Evolutionary conservation across 2,113 vertebrate genomes (phyloP), one percentile per base, ranked within the genome.

Genomic region (Nicator chloris): DNA sequence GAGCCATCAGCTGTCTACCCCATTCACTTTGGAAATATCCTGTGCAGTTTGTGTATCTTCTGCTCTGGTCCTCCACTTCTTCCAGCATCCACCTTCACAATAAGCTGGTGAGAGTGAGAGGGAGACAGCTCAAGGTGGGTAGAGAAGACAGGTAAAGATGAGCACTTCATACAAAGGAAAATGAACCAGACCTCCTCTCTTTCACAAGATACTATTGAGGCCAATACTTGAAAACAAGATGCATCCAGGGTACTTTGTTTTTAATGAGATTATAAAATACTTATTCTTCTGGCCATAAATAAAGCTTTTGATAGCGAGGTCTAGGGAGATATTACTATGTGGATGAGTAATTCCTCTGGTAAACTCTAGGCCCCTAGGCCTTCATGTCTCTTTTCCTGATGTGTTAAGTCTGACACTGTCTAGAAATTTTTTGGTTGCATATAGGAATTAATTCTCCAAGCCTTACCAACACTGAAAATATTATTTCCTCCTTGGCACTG

Each of bases 401-500:
- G 7, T 2, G 1, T 6, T 51, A 51, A 64, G 27, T 51, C 22
- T 56, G 63, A 45, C 15, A 13, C 22, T 9, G 15, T 54, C 56
- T 51, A 66, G 42, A 65, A 28, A 3, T 21, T 27, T 59, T 70
- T 31, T 57, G 3, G 35, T 31, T 79, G 33, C 6, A 8, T 47
- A 15, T 6, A 50, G 22, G 9, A 77, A 85, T 19, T 20, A 73
- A 60, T 73, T 60, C 22, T 60, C 40, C 5, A 16, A 51, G 27
- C 33, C 33, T 54, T 47, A 59, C 22, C 28, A 57, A 15, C 8
- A 33, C 0, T 7, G 31, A 39, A 82, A 75, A 59, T 42, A 19
- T 22, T 50, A 61, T 31, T 54, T 10, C 3, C 13, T 23, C 5
- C 20, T 31, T 59, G 24, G 28, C 0, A 0, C 1, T n/a, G 51